Conservation (phyloP, 2,113 vertebrate species). For the Amphilophus citrinellus region DNA sequence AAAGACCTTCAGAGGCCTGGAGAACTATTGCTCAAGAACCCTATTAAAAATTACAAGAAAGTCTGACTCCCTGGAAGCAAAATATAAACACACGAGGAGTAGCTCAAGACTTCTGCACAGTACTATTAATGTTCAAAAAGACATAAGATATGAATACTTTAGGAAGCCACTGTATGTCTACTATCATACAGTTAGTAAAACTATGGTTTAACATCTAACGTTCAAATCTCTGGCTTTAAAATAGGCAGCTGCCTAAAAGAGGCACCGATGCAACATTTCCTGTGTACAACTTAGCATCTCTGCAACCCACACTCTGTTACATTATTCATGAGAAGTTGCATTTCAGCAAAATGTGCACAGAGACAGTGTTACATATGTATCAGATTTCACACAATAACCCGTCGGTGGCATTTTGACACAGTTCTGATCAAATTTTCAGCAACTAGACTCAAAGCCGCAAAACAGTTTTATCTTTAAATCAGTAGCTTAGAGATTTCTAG, state of each 20-base stretch:
- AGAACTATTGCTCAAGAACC: no score
- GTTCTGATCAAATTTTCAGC: not conserved
- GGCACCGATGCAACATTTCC: not conserved
- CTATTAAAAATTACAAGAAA: no score
- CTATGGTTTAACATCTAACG: not conserved
- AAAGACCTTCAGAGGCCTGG: no score
- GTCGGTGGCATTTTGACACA: not conserved
- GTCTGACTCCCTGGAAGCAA: no score
- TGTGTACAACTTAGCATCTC: not conserved
- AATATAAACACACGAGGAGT: no score
- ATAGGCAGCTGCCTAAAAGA: not conserved
- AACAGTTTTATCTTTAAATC: not conserved
- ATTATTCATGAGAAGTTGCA: conserved; percentile 1
- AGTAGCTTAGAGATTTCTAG: not conserved
- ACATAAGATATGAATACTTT: not conserved
- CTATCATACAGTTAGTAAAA: not conserved
- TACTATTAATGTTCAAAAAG: not conserved
- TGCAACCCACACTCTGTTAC: conserved; percentile 25
- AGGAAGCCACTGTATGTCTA: not conserved
- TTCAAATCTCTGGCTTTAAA: not conserved
- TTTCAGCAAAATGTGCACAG: not conserved
- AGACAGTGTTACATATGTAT: not conserved
- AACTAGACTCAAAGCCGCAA: not conserved
- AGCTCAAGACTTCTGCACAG: no score
- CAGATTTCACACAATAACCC: not conserved